Conservation (phyloP, 2,888 invertebrate genomes). For the Timema podura region DNA sequence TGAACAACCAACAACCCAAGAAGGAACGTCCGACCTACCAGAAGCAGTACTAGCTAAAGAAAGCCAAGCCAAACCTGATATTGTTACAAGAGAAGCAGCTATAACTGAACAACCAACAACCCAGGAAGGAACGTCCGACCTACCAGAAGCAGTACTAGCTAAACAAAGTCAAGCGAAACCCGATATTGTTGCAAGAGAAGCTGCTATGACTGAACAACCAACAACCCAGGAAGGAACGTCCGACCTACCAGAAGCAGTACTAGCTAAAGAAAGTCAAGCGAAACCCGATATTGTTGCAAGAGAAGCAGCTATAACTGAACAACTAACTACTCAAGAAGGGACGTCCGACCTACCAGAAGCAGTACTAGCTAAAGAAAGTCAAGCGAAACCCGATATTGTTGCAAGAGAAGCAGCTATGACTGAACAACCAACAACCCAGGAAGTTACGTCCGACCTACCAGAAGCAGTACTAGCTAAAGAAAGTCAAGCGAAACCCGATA, state of each 20-base stretch:
- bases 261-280: slow-evolving; percentile 16
- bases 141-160: too few species aligned
- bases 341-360: slow-evolving; percentile 17
- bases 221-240: background rate
- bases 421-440: slow-evolving; percentile 19
- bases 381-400: slow-evolving; percentile 23
- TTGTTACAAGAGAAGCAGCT: too few species aligned
- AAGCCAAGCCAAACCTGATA: too few species aligned
- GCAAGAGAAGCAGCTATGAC: slow-evolving; percentile 21
- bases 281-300: slow-evolving; percentile 21
- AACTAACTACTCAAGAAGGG: slow-evolving; percentile 22
- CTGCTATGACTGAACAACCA: too few species aligned
- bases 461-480: slow-evolving; percentile 1
- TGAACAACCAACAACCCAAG: too few species aligned
- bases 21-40: too few species aligned
- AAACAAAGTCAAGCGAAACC: too few species aligned
- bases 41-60: too few species aligned
- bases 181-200: too few species aligned
- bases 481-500: slow-evolving; percentile 16
- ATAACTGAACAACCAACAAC: too few species aligned
- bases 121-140: too few species aligned
- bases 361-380: slow-evolving; percentile 14
- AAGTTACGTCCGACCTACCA: slow-evolving; percentile 22
- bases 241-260: background rate
- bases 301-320: slow-evolving; percentile 25